phyloP scores from a whole-genome alignment of 2,113 vertebrate genomes.

The Hipposideros armiger region DNA sequence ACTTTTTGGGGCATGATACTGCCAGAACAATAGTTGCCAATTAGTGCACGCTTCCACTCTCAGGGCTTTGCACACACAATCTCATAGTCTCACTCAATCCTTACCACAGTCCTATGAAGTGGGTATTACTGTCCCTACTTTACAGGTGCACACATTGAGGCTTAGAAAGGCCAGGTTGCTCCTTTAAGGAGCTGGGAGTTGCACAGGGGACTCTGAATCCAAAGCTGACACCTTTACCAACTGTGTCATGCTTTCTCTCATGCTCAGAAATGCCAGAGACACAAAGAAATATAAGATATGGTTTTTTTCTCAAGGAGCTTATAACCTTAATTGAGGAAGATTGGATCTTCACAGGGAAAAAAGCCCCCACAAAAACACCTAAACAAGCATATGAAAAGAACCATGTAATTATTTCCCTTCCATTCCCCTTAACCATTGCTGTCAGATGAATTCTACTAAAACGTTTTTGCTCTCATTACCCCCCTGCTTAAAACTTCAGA shows the following conservation, averaged over 20 bases:
- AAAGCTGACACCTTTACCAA: neutral
- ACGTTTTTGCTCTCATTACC: conserved; percentile 58
- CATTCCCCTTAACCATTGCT: conserved; percentile 34
- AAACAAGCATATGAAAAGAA: conserved; percentile 39
- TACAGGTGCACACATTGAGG: neutral
- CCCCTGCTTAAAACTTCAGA: conserved; percentile 70
- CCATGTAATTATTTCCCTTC: neutral
- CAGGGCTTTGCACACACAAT: neutral
- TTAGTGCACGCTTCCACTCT: neutral
- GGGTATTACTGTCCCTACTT: neutral
- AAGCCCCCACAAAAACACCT: no score
- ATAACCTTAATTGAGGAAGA: conserved; percentile 32
- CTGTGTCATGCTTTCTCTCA: neutral
- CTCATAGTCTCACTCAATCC: neutral
- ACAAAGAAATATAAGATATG: neutral
- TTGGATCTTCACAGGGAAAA: neutral
- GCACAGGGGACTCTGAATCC: neutral
- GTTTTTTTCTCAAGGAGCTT: conserved; percentile 37
- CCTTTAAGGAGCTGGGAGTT: neutral
- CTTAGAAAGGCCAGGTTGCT: neutral
- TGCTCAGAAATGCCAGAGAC: conserved; percentile 15
- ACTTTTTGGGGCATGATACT: neutral
- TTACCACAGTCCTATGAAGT: neutral
- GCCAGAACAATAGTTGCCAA: neutral
- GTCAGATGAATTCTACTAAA: conserved; percentile 63